Evolutionary conservation across 2,797 vertebrate genomes (phyloP).

Genomic region (Molossus alvarezi): DNA sequence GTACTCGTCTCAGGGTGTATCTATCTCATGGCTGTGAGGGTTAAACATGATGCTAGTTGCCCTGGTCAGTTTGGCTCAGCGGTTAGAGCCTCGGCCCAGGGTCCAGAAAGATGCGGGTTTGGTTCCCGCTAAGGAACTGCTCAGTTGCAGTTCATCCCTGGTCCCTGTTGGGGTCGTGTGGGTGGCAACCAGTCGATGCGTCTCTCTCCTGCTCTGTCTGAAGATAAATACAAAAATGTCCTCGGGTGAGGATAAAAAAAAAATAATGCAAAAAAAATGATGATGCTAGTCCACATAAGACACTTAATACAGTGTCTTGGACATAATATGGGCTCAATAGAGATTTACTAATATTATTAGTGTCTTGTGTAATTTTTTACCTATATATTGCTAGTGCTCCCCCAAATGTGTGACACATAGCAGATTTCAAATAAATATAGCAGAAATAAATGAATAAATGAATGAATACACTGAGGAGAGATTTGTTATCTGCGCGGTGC

Average conservation of each 20-base stretch:
- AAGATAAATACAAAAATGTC: no score
- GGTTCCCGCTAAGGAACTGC: no score
- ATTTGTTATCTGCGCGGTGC: background rate
- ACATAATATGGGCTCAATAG: background rate
- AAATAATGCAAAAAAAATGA: background rate
- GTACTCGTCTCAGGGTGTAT: background rate
- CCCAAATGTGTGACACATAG: background rate
- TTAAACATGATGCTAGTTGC: background rate
- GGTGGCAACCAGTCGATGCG: no score
- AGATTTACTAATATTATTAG: background rate
- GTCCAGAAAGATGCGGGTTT: no score
- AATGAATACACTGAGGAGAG: background rate
- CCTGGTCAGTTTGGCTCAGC: no score
- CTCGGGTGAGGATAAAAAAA: no score
- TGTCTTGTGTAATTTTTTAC: background rate
- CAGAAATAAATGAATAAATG: background rate
- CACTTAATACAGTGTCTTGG: background rate
- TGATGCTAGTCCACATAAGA: background rate
- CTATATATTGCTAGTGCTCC: background rate
- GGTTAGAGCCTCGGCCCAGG: no score
- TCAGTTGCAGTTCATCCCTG: no score
- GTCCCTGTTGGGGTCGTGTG: no score
- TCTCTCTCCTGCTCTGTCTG: no score
- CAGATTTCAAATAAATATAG: background rate
- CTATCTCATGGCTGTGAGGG: background rate